Evolutionary conservation across 2,113 vertebrate species (phyloP).

Genomic region (Rhipidura dahli): DNA sequence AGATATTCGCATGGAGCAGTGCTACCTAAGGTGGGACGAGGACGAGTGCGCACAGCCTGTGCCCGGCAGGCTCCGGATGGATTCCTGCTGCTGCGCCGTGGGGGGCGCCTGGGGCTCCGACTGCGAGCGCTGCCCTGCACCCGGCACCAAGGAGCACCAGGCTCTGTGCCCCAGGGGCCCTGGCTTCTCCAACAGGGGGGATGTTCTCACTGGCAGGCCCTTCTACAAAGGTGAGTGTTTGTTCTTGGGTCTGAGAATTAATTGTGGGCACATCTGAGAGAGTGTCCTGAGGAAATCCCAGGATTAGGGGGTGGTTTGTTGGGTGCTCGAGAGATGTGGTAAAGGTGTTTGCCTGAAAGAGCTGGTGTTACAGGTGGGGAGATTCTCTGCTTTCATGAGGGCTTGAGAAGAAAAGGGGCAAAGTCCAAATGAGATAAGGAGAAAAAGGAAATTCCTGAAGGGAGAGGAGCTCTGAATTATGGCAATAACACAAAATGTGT

Average conservation of each 20-base stretch:
- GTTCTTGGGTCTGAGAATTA: background rate
- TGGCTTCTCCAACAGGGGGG: constrained; percentile 75
- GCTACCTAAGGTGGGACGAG: constrained; percentile 76
- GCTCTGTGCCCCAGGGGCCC: constrained; percentile 75
- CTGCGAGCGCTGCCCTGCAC: constrained; percentile 73
- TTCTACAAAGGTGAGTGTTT: constrained; percentile 75
- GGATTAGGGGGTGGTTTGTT: background rate
- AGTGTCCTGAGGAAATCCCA: too few relatives aligned
- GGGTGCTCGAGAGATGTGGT: background rate
- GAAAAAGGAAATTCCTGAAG: background rate
- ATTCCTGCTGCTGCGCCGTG: constrained; percentile 78
- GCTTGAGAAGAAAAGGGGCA: background rate
- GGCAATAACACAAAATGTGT: background rate
- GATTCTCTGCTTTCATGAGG: background rate
- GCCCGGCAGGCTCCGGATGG: constrained; percentile 72
- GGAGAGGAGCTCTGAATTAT: background rate
- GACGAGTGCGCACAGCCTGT: constrained; percentile 68
- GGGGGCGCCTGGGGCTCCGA: constrained; percentile 76
- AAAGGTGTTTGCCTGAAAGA: background rate
- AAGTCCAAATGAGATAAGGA: background rate
- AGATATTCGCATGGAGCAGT: constrained; percentile 77
- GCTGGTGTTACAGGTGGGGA: background rate
- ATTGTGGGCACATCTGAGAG: background rate
- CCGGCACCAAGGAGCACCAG: constrained; percentile 60
- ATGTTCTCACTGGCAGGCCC: constrained; percentile 71